Evolutionary conservation across 2,113 vertebrate genomes (phyloP).

Genomic region (Phaetusa simplex): DNA sequence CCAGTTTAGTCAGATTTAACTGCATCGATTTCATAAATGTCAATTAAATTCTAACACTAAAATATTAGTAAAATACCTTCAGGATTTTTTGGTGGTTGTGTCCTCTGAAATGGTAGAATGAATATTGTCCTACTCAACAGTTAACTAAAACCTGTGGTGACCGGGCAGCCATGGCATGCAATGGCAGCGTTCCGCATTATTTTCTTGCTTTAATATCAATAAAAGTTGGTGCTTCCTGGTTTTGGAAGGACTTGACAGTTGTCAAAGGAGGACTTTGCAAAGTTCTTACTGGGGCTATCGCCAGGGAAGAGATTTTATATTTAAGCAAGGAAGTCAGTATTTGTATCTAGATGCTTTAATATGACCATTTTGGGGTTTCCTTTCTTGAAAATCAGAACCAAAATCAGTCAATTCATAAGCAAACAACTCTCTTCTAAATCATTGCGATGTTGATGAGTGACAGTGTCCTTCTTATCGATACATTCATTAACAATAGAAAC

Average conservation of each 20-base stretch:
- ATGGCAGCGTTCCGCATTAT: neutral
- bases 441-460: neutral
- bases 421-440: neutral
- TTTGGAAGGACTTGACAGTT: neutral
- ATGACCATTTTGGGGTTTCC: neutral
- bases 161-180: neutral
- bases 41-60: neutral
- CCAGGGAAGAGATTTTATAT: neutral
- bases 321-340: neutral
- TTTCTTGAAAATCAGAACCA: neutral
- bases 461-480: neutral
- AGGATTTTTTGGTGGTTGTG: neutral
- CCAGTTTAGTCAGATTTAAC: neutral
- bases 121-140: neutral
- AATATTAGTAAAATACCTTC: neutral
- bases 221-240: neutral
- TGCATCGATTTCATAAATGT: neutral
- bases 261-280: neutral
- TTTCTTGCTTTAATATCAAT: neutral
- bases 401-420: neutral
- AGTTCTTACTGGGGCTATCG: neutral
- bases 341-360: neutral
- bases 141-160: neutral
- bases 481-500: neutral
- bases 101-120: neutral